These are phyloP conservation scores for Helicorthomorpha holstii DNA, from an alignment of 1,140 invertebrate genomes.

Conservation along the genomic window DNA sequence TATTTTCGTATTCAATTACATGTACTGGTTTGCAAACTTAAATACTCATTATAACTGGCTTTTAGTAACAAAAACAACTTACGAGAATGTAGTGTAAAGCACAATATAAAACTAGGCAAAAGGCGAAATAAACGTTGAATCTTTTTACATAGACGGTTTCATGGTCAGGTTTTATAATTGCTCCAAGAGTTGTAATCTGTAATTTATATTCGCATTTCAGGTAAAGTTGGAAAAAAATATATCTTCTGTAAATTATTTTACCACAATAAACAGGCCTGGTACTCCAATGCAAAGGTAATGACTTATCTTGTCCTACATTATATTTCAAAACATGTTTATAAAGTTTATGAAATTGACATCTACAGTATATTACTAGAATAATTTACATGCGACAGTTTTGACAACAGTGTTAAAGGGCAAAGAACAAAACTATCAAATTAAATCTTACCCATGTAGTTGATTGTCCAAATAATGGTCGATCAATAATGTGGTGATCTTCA, in stretches of 20 bases:
- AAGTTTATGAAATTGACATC: too few species aligned
- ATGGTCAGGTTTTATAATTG: not conserved
- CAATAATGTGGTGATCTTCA: not conserved
- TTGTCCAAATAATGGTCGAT: not conserved
- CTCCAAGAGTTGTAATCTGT: not conserved
- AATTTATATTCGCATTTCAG: not conserved
- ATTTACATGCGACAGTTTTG: too few species aligned
- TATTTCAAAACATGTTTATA: too few species aligned
- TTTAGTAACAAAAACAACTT: not conserved
- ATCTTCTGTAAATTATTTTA: not conserved
- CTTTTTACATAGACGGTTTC: not conserved
- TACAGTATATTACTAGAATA: too few species aligned
- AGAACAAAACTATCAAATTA: not conserved
- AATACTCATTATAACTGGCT: not conserved
- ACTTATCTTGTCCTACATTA: not conserved
- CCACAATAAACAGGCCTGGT: not conserved
- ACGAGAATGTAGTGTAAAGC: not conserved
- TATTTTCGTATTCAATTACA: not conserved
- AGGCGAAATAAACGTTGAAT: conserved; percentile 15
- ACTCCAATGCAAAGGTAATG: not conserved
- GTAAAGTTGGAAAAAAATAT: not conserved
- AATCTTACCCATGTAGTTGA: not conserved
- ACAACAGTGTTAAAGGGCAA: not conserved
- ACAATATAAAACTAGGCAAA: not conserved
- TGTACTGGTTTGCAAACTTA: not conserved